Conservation (phyloP, 2,113 vertebrate species). For the western clawed frog (Xenopus tropicalis) region DNA sequence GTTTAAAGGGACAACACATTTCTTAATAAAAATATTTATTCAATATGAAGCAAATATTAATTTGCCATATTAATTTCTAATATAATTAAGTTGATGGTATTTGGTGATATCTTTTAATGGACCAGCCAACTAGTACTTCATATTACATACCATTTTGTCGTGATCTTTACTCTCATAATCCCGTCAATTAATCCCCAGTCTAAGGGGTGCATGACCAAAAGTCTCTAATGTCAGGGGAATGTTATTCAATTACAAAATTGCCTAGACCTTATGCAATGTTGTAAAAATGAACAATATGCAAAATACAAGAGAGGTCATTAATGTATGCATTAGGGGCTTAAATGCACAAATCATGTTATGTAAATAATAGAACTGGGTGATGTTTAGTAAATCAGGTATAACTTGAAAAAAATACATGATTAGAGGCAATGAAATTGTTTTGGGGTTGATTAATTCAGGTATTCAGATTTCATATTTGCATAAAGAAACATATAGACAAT, state of each 20-base stretch:
- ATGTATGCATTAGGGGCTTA: neutral
- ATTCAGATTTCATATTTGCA: no score
- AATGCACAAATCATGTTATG: neutral
- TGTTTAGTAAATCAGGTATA: neutral
- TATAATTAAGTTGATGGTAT: neutral
- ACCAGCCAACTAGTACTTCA: neutral
- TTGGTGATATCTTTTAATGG: neutral
- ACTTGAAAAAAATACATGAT: no score
- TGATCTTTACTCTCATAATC: neutral
- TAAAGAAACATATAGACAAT: no score
- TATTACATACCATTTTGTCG: neutral
- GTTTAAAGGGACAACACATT: no score
- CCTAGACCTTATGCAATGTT: neutral
- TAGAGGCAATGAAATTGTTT: no score
- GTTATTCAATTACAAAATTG: neutral
- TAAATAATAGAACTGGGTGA: neutral
- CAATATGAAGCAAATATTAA: no score
- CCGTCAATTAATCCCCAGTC: neutral
- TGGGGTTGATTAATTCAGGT: no score
- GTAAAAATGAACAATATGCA: neutral
- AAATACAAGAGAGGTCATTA: neutral
- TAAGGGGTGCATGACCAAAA: neutral
- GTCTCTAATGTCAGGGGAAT: neutral
- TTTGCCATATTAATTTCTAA: neutral
- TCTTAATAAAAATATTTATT: no score